Evolutionary conservation across 2,113 vertebrate genomes (phyloP).

Genomic region (Desmodus rotundus): DNA sequence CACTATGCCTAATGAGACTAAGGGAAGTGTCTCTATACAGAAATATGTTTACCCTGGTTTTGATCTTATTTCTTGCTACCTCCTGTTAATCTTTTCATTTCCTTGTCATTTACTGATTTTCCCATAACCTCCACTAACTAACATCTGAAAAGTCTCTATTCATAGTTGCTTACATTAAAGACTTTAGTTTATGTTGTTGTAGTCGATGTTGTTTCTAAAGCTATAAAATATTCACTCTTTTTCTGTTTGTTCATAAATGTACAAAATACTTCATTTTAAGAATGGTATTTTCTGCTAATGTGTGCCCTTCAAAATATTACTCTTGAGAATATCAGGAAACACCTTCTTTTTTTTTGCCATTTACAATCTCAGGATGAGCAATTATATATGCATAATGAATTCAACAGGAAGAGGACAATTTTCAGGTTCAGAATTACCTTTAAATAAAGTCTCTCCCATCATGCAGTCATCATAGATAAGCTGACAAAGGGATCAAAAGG

Average conservation of each 20-base stretch:
- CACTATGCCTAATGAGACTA: neutral
- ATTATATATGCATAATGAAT: neutral
- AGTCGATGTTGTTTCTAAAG: neutral
- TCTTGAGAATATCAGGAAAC: neutral
- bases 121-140: neutral
- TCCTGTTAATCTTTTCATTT: neutral
- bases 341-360: neutral
- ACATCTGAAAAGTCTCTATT: neutral
- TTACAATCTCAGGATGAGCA: neutral
- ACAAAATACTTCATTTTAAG: neutral
- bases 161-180: neutral
- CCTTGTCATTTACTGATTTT: neutral
- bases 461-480: neutral
- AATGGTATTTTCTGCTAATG: neutral
- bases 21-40: neutral
- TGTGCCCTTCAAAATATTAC: neutral
- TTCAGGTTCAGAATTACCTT: neutral
- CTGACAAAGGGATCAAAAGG: neutral
- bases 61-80: neutral
- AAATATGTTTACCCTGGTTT: neutral
- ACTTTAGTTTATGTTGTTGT: neutral
- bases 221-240: neutral
- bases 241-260: neutral
- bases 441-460: neutral
- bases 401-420: neutral